phyloP scores from a whole-genome alignment of 2,888 invertebrate species.

The Limnephilus lunatus region DNA sequence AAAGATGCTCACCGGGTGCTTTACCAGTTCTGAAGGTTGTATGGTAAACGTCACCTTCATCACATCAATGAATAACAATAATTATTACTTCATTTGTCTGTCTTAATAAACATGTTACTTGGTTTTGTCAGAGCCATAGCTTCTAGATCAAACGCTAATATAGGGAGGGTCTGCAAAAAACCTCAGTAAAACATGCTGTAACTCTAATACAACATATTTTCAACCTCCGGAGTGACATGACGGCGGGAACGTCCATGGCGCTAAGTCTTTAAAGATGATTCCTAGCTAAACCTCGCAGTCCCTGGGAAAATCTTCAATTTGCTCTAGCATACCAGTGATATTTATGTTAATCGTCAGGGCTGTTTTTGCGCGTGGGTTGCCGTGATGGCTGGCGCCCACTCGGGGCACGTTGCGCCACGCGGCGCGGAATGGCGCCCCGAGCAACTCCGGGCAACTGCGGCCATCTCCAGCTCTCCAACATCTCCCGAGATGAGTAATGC shows the following conservation, averaged over 20 bases:
- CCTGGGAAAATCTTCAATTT: constrained; percentile 32
- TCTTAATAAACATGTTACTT: not conserved
- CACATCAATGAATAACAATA: too few species aligned
- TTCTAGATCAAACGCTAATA: not conserved
- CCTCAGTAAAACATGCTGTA: not conserved
- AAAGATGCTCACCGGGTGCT: too few species aligned
- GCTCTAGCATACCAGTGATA: not conserved
- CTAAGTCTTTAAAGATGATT: not conserved
- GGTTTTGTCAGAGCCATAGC: not conserved
- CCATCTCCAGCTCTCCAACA: not conserved
- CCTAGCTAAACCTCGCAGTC: not conserved
- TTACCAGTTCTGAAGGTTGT: too few species aligned
- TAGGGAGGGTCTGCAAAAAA: not conserved
- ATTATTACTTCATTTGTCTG: not conserved
- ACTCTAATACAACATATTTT: not conserved
- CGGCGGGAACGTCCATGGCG: not conserved
- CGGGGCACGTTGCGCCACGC: not conserved
- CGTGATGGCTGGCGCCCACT: not conserved
- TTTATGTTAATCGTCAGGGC: constrained; percentile 29
- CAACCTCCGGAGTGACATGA: not conserved
- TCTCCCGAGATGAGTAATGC: constrained; percentile 54
- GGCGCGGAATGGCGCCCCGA: constrained; percentile 37
- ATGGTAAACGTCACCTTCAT: too few species aligned
- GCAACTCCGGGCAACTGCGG: not conserved
- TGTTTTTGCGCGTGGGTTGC: not conserved